Evolutionary conservation across 2,797 vertebrate genomes (phyloP).

Genomic region (Anisognathus igniventris): DNA sequence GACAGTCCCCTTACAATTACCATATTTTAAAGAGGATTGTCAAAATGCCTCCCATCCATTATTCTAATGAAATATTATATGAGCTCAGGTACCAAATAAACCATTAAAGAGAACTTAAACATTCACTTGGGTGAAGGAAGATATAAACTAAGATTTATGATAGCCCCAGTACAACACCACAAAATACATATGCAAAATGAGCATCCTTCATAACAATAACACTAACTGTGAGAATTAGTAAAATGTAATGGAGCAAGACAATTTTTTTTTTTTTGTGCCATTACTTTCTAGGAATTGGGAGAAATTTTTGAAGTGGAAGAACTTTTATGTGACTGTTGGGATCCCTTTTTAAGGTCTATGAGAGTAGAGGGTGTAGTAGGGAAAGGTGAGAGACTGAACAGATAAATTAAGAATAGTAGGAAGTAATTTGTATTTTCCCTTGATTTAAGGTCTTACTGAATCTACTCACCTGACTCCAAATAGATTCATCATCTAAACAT

Average conservation of each 20-base stretch:
- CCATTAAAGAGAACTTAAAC: neutral
- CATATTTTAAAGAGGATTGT: neutral
- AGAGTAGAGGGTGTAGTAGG: neutral
- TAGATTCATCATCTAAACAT: rapidly evolving
- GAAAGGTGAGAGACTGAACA: neutral
- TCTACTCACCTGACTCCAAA: neutral
- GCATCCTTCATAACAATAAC: neutral
- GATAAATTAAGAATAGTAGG: neutral
- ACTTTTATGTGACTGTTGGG: neutral
- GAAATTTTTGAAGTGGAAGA: neutral
- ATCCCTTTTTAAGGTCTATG: neutral
- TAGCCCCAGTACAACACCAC: neutral
- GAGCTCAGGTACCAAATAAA: neutral
- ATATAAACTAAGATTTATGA: neutral
- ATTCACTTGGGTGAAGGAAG: neutral
- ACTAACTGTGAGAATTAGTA: neutral
- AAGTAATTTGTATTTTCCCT: neutral
- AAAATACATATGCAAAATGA: neutral
- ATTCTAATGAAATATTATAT: neutral
- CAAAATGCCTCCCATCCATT: neutral
- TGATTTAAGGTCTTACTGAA: neutral
- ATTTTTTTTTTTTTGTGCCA: no score
- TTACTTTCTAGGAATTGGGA: neutral
- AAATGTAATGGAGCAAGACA: neutral
- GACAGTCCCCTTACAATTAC: neutral